phyloP scores from a whole-genome alignment of 64 coral and sea anemone species.

The Actinia tenebrosa region DNA sequence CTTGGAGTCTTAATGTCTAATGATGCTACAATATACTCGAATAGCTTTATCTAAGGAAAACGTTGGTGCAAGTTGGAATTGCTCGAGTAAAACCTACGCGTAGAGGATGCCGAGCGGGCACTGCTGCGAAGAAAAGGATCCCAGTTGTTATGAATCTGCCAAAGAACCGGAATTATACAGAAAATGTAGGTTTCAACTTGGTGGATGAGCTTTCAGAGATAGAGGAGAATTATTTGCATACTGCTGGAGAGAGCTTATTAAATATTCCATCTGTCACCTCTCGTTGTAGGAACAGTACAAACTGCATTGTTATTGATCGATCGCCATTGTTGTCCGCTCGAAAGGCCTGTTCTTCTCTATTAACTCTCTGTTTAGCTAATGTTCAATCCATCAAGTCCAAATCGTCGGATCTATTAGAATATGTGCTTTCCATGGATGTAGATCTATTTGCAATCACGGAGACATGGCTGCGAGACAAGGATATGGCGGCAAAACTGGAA shows the following conservation, averaged over 20 bases:
- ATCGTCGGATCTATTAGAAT: not conserved
- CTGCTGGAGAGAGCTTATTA: constrained; percentile 7
- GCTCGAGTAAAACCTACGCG: constrained; percentile 18
- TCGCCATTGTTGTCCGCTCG: not conserved
- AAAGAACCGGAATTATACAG: not conserved
- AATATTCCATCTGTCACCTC: constrained; percentile 40
- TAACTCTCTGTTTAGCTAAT: not conserved
- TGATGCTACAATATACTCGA: too few species aligned
- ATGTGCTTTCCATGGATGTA: not conserved
- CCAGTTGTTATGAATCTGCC: constrained; percentile 6
- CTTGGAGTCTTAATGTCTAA: too few species aligned
- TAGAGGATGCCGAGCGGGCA: constrained; percentile 16
- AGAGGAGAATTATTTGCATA: constrained; percentile 40
- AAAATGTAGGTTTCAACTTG: not conserved
- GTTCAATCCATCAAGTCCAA: not conserved
- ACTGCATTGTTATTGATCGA: constrained; percentile 12
- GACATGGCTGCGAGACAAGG: constrained; percentile 44
- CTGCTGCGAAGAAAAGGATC: not conserved
- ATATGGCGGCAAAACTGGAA: constrained; percentile 25
- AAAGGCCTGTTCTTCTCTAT: not conserved
- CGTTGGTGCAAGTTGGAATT: not conserved
- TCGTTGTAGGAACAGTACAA: constrained; percentile 4
- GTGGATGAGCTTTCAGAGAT: not conserved
- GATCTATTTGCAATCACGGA: constrained; percentile 49
- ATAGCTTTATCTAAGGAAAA: not conserved